A percentile compares a stretch with the other conserved stretches of the same genome.
Evolutionary conservation across 1,140 invertebrate genomes (phyloP).

Genomic region (Adoxophyes honmai): DNA sequence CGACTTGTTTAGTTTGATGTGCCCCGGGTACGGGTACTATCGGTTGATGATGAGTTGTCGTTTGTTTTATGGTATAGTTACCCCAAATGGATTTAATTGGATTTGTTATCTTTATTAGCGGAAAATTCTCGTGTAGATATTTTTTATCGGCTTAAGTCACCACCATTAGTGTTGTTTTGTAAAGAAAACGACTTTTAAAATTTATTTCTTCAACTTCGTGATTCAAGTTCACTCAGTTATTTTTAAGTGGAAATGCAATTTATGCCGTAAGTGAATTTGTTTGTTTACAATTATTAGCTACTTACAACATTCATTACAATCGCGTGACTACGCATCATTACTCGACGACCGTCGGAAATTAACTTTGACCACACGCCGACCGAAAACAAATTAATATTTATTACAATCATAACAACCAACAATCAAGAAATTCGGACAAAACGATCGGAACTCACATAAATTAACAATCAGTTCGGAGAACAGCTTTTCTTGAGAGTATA

Average conservation of each 20-base stretch:
- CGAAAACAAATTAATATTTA: conserved; percentile 13
- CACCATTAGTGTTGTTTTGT: too few relatives aligned
- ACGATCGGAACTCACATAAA: background rate
- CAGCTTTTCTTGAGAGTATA: too few relatives aligned
- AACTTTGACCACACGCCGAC: conserved; percentile 1
- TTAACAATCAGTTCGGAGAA: background rate
- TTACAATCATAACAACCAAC: background rate
- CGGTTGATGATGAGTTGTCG: too few relatives aligned
- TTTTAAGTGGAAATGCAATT: too few relatives aligned
- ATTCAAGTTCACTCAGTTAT: conserved; percentile 30
- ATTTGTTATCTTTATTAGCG: too few relatives aligned
- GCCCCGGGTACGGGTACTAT: too few relatives aligned
- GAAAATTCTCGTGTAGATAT: too few relatives aligned
- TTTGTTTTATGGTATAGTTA: too few relatives aligned
- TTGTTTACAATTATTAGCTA: conserved; percentile 7
- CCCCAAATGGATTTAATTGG: too few relatives aligned
- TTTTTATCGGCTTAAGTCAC: too few relatives aligned
- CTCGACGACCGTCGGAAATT: background rate
- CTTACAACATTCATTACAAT: background rate
- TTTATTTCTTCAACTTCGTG: conserved; percentile 37
- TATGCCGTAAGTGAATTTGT: background rate
- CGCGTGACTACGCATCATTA: conserved; percentile 7
- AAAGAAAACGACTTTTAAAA: conserved; percentile 49
- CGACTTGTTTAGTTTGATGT: too few relatives aligned
- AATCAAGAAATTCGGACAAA: conserved; percentile 1